Evolutionary conservation across 2,888 invertebrate species (phyloP).

Genomic region (Macaria liturata): DNA sequence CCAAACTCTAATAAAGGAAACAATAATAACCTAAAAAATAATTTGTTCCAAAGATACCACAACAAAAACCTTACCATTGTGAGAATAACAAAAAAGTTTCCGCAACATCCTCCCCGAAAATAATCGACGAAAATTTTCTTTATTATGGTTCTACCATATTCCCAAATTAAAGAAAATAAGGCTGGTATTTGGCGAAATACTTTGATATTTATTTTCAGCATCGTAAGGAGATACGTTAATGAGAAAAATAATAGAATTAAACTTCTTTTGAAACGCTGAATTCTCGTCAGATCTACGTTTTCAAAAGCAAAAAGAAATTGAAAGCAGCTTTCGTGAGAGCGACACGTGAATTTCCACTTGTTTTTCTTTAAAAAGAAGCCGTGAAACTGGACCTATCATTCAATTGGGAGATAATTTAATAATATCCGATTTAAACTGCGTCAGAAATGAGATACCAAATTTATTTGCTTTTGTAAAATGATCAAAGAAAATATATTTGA

Average conservation of each 20-base stretch:
- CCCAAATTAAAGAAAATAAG: constrained; percentile 26
- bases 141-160: constrained; percentile 22
- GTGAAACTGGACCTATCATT: constrained; percentile 12
- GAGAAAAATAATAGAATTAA: constrained; percentile 30
- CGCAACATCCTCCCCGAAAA: constrained; percentile 7
- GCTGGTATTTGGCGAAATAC: constrained; percentile 19
- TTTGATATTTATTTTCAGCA: constrained; percentile 26
- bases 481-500: no score
- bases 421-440: no score
- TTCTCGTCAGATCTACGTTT: constrained; percentile 21
- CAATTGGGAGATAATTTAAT: no score
- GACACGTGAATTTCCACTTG: constrained; percentile 3
- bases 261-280: constrained; percentile 25
- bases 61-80: neutral
- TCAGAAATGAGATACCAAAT: no score
- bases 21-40: neutral
- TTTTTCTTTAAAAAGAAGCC: constrained; percentile 19
- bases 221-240: constrained; percentile 31
- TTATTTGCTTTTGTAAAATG: no score
- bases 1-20: neutral
- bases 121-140: constrained; percentile 21
- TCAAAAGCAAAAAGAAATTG: constrained; percentile 14
- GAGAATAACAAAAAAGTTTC: constrained; percentile 4
- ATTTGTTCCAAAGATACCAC: no score
- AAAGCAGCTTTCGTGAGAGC: neutral